These are phyloP conservation scores for Scolopax rusticola DNA, from an alignment of 2,797 vertebrate species.

Conservation along the genomic window DNA sequence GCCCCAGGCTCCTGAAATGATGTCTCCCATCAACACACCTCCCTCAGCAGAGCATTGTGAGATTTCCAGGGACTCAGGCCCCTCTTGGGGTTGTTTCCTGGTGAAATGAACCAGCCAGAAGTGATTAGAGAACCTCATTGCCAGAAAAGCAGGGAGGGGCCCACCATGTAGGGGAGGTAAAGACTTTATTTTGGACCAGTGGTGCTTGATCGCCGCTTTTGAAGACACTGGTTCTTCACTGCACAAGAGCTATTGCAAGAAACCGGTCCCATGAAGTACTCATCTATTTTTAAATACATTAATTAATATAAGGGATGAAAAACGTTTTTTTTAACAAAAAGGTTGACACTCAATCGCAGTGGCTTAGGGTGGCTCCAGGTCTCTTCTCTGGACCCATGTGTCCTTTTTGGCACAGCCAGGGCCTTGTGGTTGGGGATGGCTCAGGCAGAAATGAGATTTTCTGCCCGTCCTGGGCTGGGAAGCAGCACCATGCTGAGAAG, in stretches of 20 bases:
- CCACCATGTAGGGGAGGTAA: neutral
- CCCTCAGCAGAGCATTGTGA: neutral
- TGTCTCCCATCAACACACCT: neutral
- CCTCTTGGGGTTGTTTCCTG: neutral
- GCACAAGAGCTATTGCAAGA: neutral
- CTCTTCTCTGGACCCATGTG: too few species aligned
- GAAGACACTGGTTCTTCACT: neutral
- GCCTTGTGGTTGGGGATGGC: neutral
- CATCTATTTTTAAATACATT: neutral
- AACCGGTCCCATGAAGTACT: neutral
- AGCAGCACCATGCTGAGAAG: neutral
- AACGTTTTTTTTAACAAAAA: neutral
- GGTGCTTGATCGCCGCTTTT: neutral
- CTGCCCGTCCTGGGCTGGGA: neutral
- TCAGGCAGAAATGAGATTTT: accelerated
- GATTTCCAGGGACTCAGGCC: neutral
- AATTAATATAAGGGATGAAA: neutral
- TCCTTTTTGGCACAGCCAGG: neutral
- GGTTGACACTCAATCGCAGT: accelerated
- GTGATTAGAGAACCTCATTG: neutral
- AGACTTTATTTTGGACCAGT: neutral
- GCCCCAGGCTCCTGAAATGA: neutral
- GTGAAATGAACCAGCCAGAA: neutral
- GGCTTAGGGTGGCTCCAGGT: neutral
- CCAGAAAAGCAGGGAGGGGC: neutral